Base-by-base conservation (phyloP, 2,113 vertebrate genomes). In the Aegithalos caudatus region DNA sequence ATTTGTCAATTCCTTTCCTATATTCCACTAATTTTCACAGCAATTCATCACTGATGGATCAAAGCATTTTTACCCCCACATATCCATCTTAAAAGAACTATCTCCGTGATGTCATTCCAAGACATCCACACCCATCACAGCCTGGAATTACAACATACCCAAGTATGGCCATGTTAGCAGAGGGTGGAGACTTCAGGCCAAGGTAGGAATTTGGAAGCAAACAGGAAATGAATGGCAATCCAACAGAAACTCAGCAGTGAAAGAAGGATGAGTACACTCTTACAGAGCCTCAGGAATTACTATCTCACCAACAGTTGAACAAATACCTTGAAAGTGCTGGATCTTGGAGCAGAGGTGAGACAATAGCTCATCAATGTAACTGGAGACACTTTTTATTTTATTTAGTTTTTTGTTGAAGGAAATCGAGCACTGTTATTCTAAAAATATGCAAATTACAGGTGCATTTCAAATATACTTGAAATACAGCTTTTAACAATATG, bases 121-220 rank as follows among this genome's bases (percentile, higher is more conserved):
- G 85, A 69, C 70, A 96, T 62, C 80, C 81, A 95, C 73, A 95
- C 93, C 95, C 89, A 95, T 79, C n/a, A 45, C 2, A 95, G 82
- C 79, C 69, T 95, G 64, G 85, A 94, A 91, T 95, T 96, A 94
- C 95, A 95, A 94, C 91, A 96, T 58, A 95, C 14, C 90, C 90
- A 95, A 87, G 74, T 66, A 88, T 86, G 90, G 95, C 93, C 70
- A 67, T 89, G 95, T 86, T 96, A 92, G 90, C 88, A 40, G 67
- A 96, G 92, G 91, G 91, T 94, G 95, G 95, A 93, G 94, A 64
- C 62, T 77, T 37, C 74, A 88, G 88, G 91, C 67, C 89, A 95
- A 97, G 90, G 96, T 50, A 97, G 82, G 92, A 96, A 97, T 96
- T 95, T 86, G 93, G 96, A 90, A 95, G 85, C 81, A 95, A 97